Conservation (phyloP, 2,888 invertebrate genomes). For the Cabera pusaria region DNA sequence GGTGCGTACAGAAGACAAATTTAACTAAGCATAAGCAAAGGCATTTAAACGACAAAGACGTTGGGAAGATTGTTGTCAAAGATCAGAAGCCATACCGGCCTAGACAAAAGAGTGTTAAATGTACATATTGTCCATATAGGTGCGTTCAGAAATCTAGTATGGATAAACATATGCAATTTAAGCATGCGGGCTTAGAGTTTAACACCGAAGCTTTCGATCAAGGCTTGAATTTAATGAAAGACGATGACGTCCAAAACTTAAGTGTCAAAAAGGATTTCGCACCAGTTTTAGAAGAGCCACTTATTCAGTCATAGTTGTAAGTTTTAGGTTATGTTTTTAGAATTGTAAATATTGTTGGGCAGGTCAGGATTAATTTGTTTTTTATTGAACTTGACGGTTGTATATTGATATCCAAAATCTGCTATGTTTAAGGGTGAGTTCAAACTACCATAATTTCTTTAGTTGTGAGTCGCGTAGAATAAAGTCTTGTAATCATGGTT, state of each 20-base stretch:
- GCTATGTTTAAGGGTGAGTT: too few relatives aligned
- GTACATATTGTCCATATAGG: conserved; percentile 64
- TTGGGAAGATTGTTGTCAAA: conserved; percentile 56
- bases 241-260: conserved; percentile 51
- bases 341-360: neutral
- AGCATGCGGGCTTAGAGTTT: conserved; percentile 51
- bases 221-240: conserved; percentile 39
- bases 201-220: conserved; percentile 29
- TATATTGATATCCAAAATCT: too few relatives aligned
- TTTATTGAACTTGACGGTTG: too few relatives aligned
- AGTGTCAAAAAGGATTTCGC: conserved; percentile 53
- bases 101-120: conserved; percentile 70
- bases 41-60: conserved; percentile 67
- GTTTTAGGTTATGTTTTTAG: conserved; percentile 1
- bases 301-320: conserved; percentile 17
- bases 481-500: too few relatives aligned
- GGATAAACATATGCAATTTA: conserved; percentile 73
- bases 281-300: conserved; percentile 7
- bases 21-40: conserved; percentile 75
- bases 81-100: conserved; percentile 68
- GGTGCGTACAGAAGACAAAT: conserved; percentile 78
- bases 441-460: too few relatives aligned
- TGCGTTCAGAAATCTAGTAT: conserved; percentile 75
- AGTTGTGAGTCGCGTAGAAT: too few relatives aligned
- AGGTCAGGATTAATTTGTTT: too few relatives aligned